Base-by-base conservation (phyloP, 2,113 vertebrate species). In the Peucedramus taeniatus region DNA sequence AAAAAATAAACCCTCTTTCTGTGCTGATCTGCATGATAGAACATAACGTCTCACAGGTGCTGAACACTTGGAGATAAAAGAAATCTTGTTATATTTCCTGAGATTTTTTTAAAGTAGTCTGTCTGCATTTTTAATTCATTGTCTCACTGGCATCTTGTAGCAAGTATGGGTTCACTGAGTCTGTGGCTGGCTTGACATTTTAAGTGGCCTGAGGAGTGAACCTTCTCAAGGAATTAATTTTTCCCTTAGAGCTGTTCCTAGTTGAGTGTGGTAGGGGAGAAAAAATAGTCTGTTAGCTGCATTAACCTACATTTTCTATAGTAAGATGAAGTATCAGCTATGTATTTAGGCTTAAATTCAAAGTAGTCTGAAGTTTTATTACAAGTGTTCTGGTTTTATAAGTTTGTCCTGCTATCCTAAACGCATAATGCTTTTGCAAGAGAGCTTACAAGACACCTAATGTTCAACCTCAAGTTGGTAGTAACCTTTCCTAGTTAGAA, bases 41-140 rank as follows among this genome's bases (percentile, higher is more conserved):
- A 97, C 96, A 94, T 60, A 97, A 96, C 92, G 44, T 94, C 93
- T 97, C 75, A 54, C 96, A 98, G 96, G 95, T 98, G 96, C 92
- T 96, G 87, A 95, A 81, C 81, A 35, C 94, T 95, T 94, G 42
- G 63, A 97, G 91, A 96, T 97, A 95, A 97, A 96, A 97, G 68
- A 80, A 95, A 77, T 87, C 79, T 87, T 96, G 77, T 69, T 92
- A 0, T 95, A 72, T 96, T 96, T 97, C 94, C 77, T 59, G 94
- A 95, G 75, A 95, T 71, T 27, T 94, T 95, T 95, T 96, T 95
- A 63, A 82, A 97, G 94, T 94, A 81, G 78, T 84, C n/a, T 65
- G 76, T 95, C 20, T 95, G 81, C 80, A 85, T 96, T 97, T 97
- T 87, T 96, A 40, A 74, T 57, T 90, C 39, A 9, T 70, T 77